Conservation (phyloP, 2,888 invertebrate genomes). For the Drosophila eohydei region DNA sequence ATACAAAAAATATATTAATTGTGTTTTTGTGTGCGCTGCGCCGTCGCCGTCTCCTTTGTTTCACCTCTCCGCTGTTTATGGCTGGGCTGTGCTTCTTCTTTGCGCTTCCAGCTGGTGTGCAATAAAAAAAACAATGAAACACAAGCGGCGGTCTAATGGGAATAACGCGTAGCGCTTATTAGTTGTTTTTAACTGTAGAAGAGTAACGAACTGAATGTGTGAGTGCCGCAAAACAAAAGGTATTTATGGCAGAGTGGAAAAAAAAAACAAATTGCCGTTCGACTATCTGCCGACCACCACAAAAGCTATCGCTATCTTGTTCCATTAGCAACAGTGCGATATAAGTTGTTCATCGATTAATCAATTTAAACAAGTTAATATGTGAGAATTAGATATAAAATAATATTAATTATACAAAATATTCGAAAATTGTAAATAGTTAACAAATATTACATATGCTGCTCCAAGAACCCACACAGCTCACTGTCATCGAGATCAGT, state of each 20-base stretch:
- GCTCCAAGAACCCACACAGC: constrained; percentile 78
- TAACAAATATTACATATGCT: constrained; percentile 55
- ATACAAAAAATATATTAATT: constrained; percentile 48
- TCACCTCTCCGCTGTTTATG: constrained; percentile 55
- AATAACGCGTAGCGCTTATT: constrained; percentile 47
- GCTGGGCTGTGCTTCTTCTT: constrained; percentile 37
- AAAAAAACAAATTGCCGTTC: constrained; percentile 55
- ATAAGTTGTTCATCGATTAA: constrained; percentile 8
- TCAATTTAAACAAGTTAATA: constrained; percentile 13
- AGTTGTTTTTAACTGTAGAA: constrained; percentile 55
- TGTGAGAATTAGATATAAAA: constrained; percentile 14
- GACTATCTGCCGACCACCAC: constrained; percentile 50
- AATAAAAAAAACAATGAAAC: constrained; percentile 46
- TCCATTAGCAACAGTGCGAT: constrained; percentile 6
- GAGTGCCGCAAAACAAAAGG: constrained; percentile 67
- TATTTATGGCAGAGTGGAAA: constrained; percentile 62
- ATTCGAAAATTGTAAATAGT: constrained; percentile 48
- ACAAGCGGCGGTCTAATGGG: constrained; percentile 37
- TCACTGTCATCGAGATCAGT: constrained; percentile 80
- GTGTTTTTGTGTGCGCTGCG: constrained; percentile 60
- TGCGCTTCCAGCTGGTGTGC: constrained; percentile 44
- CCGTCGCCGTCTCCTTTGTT: constrained; percentile 70
- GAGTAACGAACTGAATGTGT: constrained; percentile 66
- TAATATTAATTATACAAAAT: constrained; percentile 20
- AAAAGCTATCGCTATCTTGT: constrained; percentile 18